Conservation (phyloP, 2,888 invertebrate species). For the Fragum whitleyi region DNA sequence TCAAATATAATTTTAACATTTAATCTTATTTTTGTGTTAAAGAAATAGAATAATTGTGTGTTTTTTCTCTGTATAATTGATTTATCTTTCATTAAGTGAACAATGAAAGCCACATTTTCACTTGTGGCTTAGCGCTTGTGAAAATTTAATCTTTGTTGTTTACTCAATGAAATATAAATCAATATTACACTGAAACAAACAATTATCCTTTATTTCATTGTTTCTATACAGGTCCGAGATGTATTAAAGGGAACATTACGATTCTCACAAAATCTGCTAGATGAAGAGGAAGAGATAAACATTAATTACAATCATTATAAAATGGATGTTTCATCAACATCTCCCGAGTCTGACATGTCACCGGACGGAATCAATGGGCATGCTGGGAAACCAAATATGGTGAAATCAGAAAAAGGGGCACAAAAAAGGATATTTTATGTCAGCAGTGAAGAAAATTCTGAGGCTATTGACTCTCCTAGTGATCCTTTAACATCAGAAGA, state of each 20-base stretch:
- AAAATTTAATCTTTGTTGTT: no score
- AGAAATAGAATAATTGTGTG: no score
- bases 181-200: no score
- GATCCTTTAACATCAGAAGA: slow-evolving; percentile 34
- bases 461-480: slow-evolving; percentile 72
- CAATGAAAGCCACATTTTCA: no score
- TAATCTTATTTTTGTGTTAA: no score
- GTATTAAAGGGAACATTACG: slow-evolving; percentile 82
- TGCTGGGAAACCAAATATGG: neutral
- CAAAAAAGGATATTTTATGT: slow-evolving; percentile 75
- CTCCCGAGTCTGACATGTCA: slow-evolving; percentile 66
- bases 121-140: no score
- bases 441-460: slow-evolving; percentile 80
- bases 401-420: slow-evolving; percentile 45
- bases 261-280: slow-evolving; percentile 78
- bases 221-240: slow-evolving; percentile 84
- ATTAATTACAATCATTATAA: slow-evolving; percentile 78
- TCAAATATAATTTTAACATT: no score
- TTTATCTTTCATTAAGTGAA: no score
- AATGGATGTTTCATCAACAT: slow-evolving; percentile 60
- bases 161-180: no score
- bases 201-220: no score
- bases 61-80: no score
- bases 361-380: slow-evolving; percentile 20
- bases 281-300: slow-evolving; percentile 79